Evolutionary conservation across 2,797 vertebrate species (phyloP).

Genomic region (Ammospiza maritima): DNA sequence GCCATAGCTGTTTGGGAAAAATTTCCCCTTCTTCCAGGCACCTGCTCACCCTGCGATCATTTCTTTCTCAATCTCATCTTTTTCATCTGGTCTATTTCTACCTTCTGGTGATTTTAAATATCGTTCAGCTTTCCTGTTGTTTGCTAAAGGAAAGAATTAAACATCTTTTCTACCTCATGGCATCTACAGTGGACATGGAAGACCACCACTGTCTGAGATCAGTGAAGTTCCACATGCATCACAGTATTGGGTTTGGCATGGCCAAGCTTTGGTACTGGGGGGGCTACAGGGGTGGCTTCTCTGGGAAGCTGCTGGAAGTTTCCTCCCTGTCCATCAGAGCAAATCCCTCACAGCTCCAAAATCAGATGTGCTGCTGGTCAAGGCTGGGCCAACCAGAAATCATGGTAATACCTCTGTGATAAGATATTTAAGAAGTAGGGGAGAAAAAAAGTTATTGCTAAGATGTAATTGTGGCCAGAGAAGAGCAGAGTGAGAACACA

Average conservation of each 20-base stretch:
- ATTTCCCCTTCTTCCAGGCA: background rate
- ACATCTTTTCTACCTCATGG: background rate
- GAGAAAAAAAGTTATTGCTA: background rate
- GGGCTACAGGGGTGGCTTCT: background rate
- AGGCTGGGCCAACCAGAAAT: background rate
- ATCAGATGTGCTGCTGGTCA: rapidly evolving
- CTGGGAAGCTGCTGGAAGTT: background rate
- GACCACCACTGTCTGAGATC: background rate
- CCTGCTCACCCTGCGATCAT: background rate
- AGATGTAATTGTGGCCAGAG: background rate
- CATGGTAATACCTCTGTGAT: background rate
- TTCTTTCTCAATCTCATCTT: background rate
- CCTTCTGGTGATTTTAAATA: background rate
- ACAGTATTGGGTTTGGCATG: background rate
- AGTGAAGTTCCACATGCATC: background rate
- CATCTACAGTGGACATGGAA: background rate
- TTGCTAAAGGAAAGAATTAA: background rate
- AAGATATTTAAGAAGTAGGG: background rate
- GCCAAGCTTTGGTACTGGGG: background rate
- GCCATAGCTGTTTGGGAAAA: background rate
- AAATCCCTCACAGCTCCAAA: background rate
- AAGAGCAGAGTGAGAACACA: rapidly evolving
- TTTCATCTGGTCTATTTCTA: background rate
- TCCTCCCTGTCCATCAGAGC: background rate
- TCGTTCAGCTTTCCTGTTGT: background rate